A percentile compares a stretch with the other conserved stretches of the same genome.
These are phyloP conservation scores for Hyles lineata DNA, from an alignment of 2,888 invertebrate species.

Conservation along the genomic window DNA sequence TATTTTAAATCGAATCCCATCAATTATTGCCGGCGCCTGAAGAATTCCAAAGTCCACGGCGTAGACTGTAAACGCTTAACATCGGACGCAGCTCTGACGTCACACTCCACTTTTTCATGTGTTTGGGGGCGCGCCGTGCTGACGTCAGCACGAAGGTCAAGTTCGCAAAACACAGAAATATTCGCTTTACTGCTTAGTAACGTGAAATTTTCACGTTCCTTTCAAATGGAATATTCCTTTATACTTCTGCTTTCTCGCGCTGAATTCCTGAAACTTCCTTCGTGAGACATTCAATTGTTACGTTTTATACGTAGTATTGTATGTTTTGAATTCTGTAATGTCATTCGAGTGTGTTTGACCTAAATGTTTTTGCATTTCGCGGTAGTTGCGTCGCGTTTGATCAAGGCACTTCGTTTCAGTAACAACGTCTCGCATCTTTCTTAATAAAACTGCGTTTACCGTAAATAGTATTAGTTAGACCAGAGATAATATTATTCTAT, in stretches of 20 bases:
- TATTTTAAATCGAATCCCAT: neutral
- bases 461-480: no score
- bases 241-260: no score
- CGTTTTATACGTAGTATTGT: no score
- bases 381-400: no score
- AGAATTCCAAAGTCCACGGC: conserved; percentile 30
- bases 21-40: neutral
- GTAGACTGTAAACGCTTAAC: conserved; percentile 21
- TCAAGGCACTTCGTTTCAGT: no score
- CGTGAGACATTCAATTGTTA: no score
- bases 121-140: conserved; percentile 27
- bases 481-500: no score
- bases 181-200: neutral
- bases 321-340: no score
- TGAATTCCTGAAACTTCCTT: neutral
- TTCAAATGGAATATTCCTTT: neutral
- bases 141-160: conserved; percentile 26
- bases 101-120: conserved; percentile 4
- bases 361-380: no score
- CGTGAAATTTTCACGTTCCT: neutral
- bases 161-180: conserved; percentile 8
- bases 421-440: no score
- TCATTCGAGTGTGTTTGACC: no score
- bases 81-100: conserved; percentile 8
- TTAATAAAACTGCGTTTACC: no score